These are phyloP conservation scores for Venturia canescens DNA, from an alignment of 1,140 invertebrate species.

Conservation along the genomic window DNA sequence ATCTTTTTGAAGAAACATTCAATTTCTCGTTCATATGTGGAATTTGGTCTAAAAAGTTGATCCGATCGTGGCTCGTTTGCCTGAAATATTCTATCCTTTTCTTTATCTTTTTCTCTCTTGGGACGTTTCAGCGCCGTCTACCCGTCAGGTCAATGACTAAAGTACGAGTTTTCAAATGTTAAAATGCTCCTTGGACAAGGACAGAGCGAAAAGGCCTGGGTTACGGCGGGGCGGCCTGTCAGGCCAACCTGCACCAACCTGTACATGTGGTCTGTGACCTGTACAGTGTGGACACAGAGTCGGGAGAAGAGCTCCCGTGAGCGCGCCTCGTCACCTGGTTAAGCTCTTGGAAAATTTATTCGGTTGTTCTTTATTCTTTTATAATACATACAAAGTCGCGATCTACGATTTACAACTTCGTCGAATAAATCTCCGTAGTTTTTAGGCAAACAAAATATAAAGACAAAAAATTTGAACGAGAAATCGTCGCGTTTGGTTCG, in stretches of 20 bases:
- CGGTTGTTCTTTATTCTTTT: background rate
- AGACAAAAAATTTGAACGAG: background rate
- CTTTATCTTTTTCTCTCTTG: background rate
- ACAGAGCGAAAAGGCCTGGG: slow-evolving; percentile 40
- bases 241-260: slow-evolving; percentile 47
- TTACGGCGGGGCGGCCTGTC: slow-evolving; percentile 25
- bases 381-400: background rate
- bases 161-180: slow-evolving; percentile 48
- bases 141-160: slow-evolving; percentile 65
- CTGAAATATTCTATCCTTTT: background rate
- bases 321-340: background rate
- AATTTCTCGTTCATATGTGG: too few species aligned
- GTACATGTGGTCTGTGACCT: slow-evolving; percentile 49
- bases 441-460: background rate
- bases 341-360: background rate
- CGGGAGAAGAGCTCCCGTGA: slow-evolving; percentile 20
- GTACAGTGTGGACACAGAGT: slow-evolving; percentile 20
- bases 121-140: slow-evolving; percentile 62
- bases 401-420: background rate
- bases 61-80: background rate
- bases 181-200: slow-evolving; percentile 46
- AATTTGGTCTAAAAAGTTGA: background rate
- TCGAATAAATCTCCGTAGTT: background rate
- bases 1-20: too few species aligned
- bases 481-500: background rate